Conservation (phyloP, 1,140 invertebrate species). For the Chionoecetes opilio region DNA sequence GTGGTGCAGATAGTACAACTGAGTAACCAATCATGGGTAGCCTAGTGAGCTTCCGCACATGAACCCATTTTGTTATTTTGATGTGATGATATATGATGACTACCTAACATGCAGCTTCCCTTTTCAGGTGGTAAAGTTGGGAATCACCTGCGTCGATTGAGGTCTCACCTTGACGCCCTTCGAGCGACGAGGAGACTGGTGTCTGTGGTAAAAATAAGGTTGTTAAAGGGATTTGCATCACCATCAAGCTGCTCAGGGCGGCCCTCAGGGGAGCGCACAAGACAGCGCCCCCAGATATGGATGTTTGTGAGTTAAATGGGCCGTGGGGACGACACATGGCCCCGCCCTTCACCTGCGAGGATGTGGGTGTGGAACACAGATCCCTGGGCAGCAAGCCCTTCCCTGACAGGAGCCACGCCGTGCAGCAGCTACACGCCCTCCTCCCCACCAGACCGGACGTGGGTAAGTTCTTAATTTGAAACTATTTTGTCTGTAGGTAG, state of each 20-base stretch:
- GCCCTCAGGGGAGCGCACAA: conserved; percentile 69
- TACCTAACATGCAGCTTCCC: no score
- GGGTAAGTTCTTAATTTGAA: conserved; percentile 85
- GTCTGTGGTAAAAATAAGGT: background rate
- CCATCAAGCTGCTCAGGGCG: conserved; percentile 67
- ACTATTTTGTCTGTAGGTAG: no score
- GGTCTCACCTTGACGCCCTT: background rate
- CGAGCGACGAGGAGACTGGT: background rate
- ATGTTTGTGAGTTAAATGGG: conserved; percentile 57
- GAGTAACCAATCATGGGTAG: no score
- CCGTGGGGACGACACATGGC: conserved; percentile 63
- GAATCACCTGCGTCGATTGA: background rate
- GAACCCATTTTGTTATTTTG: no score
- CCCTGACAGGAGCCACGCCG: conserved; percentile 84
- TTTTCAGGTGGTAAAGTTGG: no score
- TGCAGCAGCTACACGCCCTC: conserved; percentile 85
- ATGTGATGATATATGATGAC: no score
- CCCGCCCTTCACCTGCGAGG: conserved; percentile 47
- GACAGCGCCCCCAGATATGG: conserved; percentile 73
- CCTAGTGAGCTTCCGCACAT: no score
- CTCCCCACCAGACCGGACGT: conserved; percentile 86
- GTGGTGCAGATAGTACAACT: no score
- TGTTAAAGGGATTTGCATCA: background rate
- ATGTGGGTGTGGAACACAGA: background rate
- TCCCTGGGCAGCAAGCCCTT: conserved; percentile 32